phyloP scores from a whole-genome alignment of 1,140 invertebrate species.

The Euwallacea fornicatus region DNA sequence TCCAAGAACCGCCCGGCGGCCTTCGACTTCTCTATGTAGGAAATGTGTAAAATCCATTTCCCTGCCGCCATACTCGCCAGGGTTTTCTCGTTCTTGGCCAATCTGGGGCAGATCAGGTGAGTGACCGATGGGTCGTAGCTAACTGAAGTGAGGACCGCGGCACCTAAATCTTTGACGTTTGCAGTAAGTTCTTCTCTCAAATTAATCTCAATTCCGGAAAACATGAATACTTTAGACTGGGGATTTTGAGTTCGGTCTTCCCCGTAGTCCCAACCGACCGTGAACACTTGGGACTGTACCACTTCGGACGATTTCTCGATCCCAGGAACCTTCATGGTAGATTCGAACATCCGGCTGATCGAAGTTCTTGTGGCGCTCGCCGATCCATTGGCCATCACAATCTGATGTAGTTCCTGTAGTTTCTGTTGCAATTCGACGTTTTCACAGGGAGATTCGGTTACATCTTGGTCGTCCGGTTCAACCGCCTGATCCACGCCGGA shows the following conservation, averaged over 20 bases:
- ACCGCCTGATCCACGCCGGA: too few relatives aligned
- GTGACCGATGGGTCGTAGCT: conserved; percentile 70
- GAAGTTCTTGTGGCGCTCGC: conserved; percentile 27
- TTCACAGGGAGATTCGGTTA: background rate
- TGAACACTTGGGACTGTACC: conserved; percentile 55
- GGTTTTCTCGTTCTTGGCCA: conserved; percentile 82
- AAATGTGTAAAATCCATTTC: conserved; percentile 81
- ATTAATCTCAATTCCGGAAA: conserved; percentile 44
- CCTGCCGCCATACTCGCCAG: conserved; percentile 81
- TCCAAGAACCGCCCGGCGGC: conserved; percentile 66
- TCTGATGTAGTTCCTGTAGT: conserved; percentile 47
- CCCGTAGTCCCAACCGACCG: conserved; percentile 59
- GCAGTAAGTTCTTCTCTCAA: conserved; percentile 27
- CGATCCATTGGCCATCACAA: conserved; percentile 40
- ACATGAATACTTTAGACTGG: conserved; percentile 43
- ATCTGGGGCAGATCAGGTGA: conserved; percentile 75
- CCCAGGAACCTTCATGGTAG: conserved; percentile 13
- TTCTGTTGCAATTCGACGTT: conserved; percentile 36
- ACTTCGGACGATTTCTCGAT: conserved; percentile 9
- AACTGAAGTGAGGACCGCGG: conserved; percentile 61
- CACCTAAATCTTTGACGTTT: conserved; percentile 62
- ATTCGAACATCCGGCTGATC: conserved; percentile 31
- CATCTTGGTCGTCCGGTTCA: background rate
- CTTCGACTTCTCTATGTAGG: conserved; percentile 72
- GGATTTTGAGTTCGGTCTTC: conserved; percentile 28